Evolutionary conservation across 2,797 vertebrate species (phyloP), one percentile per base, ranked within the genome.

Genomic region (Sebastes matsubarae): DNA sequence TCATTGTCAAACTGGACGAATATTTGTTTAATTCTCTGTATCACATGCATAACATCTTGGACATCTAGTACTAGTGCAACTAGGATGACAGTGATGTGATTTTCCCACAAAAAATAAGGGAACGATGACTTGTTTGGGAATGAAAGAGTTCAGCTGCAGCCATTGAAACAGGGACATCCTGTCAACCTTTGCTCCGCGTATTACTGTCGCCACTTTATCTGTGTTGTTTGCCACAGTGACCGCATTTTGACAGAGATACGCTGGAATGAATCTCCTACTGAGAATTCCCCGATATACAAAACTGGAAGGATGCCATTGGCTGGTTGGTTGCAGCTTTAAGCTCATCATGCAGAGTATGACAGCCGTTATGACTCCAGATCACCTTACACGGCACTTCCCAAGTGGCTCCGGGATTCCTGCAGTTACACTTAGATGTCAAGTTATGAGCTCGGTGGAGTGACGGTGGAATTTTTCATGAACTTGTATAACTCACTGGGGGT

Each of bases 311-410:
- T 69, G 69, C 81, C 84, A 82, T 30, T 61, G 72, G 59, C 52
- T 74, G 59, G 79, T 73, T 22, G 64, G 68, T 79, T 77, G 20
- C 30, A 65, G 72, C 72, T 72, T 67, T 68, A 66, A 80, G 82
- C 73, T 71, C 61, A 75, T 76, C 34, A 11, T 58, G 75, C 38
- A 30, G 73, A 81, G 68, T 63, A 67, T 84, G 90, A 87, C 87
- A 87, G 76, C 79, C 60, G 55, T 68, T 81, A 70, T 74, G 86
- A 75, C 79, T 84, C 68, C 38, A 74, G 87, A 90, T 91, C 87
- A 69, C 74, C 79, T 88, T 91, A 91, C 84, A 85, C 69, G 84
- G 63, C 79, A 81, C 67, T 81, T 83, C 77, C 85, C 75, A 67
- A 80, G 71, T 69, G 86, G 86, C 84, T 82, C 84, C 36, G 10